A percentile compares a stretch with the other conserved stretches of the same genome.
phyloP scores from a whole-genome alignment of 2,797 vertebrate genomes.

The Mus minutoides region DNA sequence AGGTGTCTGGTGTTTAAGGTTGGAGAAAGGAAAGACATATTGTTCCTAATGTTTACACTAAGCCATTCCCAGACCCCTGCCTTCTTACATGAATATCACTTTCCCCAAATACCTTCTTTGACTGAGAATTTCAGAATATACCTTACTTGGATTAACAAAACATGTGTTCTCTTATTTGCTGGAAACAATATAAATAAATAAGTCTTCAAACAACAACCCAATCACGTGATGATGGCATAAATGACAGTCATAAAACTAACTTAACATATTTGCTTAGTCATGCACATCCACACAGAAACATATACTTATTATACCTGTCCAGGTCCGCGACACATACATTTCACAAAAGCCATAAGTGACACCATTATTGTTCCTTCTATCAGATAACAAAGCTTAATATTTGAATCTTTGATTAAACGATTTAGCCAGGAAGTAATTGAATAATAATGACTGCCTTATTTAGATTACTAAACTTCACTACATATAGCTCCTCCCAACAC shows the following conservation, averaged over 20 bases:
- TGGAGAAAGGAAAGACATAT: not conserved
- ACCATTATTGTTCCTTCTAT: not conserved
- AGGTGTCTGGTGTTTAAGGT: conserved; percentile 16
- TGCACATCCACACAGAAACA: not conserved
- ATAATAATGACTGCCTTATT: not conserved
- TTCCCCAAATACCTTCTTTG: not conserved
- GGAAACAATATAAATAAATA: conserved; percentile 12
- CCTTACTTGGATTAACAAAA: not conserved
- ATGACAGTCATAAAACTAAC: not conserved
- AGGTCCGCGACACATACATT: not conserved
- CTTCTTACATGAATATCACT: not conserved
- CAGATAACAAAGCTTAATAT: not conserved
- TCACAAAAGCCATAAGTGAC: not conserved
- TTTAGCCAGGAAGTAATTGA: not conserved
- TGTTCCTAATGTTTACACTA: not conserved
- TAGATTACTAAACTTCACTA: not conserved
- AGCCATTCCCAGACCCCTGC: not conserved
- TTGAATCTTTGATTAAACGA: not conserved
- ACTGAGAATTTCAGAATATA: not conserved
- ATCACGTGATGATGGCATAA: not conserved
- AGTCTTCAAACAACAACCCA: not conserved
- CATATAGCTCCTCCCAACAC: not conserved
- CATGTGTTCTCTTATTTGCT: not conserved
- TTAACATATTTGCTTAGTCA: not conserved
- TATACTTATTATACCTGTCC: not conserved